Base-by-base conservation (phyloP, 35 echinoderm and acorn worm species). In the Lytechinus variegatus region DNA sequence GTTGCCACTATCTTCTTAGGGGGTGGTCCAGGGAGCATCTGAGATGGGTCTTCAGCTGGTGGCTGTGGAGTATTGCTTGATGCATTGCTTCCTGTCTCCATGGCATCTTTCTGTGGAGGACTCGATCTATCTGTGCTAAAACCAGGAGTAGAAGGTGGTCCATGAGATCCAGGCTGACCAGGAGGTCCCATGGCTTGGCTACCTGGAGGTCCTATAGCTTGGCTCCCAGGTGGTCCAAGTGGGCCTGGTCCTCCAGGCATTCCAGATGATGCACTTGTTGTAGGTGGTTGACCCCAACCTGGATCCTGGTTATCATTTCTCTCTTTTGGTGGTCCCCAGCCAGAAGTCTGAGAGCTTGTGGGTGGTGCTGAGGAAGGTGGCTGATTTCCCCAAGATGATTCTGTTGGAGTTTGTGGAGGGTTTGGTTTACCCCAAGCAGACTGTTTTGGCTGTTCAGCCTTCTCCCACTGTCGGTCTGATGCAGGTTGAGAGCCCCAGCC, bases 1-100 rank as follows among this genome's bases (percentile, higher is more conserved):
- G 98, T 99, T 29, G 98, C 61, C 21, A 97, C 95, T 53, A 97
- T 99, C 53, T 97, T 97, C 52, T 96, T 95, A 89, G 97, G 95
- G 94, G 96, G 92, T 99, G 96, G 58, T 79, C 55, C 27, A 91
- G 95, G 19, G 66, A n/a, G n/a, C n/a, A 92, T 87, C 98, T 96
- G 61, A 86, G 57, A 88, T 93, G 93, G 87, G 55, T 91, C 79
- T 54, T 89, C 72, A 10, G 61, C 79, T 94, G 88, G 60, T 33
- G 95, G 95, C 71, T 56, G 86, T 87, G 89, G 94, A 24, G 52
- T 79, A 54, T 58, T 93, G 52, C 95, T 95, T 14, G 54, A 61
- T 58, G 53, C 54, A 66, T 61, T 95, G 94, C 54, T 94, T 28
- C 54, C 61, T 10, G 27, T 89, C 56, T 89, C 88, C 87, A 87